Conservation (phyloP, 2,113 vertebrate genomes). For the Abramis brama region DNA sequence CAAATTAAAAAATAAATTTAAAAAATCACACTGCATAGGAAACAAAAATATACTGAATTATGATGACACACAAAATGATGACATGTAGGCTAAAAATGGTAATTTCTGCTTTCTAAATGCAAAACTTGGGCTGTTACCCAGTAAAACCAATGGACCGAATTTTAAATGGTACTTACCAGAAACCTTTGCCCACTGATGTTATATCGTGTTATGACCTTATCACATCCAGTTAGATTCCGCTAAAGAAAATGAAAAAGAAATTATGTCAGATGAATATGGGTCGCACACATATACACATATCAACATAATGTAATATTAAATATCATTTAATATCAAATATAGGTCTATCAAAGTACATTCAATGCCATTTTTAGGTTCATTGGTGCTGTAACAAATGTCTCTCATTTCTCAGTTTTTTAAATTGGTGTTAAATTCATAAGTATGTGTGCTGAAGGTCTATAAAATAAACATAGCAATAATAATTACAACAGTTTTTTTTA, state of each 20-base stretch:
- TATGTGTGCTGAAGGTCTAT: background rate
- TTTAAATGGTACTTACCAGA: conserved; percentile 80
- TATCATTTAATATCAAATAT: background rate
- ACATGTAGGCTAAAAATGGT: background rate
- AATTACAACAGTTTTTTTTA: background rate
- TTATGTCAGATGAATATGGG: background rate
- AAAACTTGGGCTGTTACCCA: background rate
- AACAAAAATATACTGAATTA: background rate
- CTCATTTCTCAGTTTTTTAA: background rate
- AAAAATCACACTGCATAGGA: background rate
- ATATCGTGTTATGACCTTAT: conserved; percentile 83
- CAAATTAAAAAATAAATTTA: background rate
- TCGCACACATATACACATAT: background rate
- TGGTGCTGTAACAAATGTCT: background rate
- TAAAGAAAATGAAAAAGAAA: conserved; percentile 61
- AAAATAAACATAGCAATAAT: background rate
- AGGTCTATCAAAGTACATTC: background rate
- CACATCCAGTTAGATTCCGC: conserved; percentile 86
- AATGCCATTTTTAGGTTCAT: background rate
- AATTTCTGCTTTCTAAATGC: background rate
- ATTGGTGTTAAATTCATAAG: background rate
- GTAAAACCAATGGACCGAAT: background rate
- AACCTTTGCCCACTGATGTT: conserved; percentile 87
- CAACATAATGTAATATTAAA: background rate
- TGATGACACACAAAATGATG: background rate